Evolutionary conservation across 2,888 invertebrate genomes (phyloP).

Genomic region (Synergus japonicus): DNA sequence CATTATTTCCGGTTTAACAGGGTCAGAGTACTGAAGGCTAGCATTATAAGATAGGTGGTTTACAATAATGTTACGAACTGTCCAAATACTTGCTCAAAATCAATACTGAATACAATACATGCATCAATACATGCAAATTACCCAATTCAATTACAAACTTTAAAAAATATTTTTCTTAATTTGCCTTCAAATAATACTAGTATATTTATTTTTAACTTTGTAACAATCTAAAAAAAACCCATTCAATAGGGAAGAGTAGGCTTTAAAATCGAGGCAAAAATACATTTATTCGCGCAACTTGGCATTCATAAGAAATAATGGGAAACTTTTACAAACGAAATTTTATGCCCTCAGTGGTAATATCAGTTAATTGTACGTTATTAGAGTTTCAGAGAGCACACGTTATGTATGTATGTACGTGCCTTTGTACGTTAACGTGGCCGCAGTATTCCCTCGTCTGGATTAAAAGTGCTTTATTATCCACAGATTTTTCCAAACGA

Average conservation of each 20-base stretch:
- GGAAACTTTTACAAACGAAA: conserved; percentile 16
- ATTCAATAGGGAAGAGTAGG: not conserved
- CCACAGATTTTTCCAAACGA: conserved; percentile 8
- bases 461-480: conserved; percentile 38
- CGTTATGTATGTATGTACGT: conserved; percentile 6
- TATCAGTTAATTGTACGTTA: conserved; percentile 38
- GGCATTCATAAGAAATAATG: conserved; percentile 22
- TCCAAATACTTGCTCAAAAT: not conserved
- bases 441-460: not conserved
- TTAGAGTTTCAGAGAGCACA: conserved; percentile 27
- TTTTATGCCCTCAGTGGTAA: conserved; percentile 30
- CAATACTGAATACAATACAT: not conserved
- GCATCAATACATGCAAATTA: not conserved
- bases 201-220: too few species aligned
- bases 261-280: not conserved
- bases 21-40: conserved; percentile 29
- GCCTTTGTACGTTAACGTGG: conserved; percentile 16
- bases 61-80: conserved; percentile 19
- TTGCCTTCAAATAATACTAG: too few species aligned
- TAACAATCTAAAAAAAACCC: too few species aligned
- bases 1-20: conserved; percentile 66
- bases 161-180: too few species aligned
- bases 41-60: conserved; percentile 9
- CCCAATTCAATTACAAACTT: not conserved
- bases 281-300: conserved; percentile 14